phyloP scores from a whole-genome alignment of 2,113 vertebrate genomes.

The Zosterops hypoxanthus region DNA sequence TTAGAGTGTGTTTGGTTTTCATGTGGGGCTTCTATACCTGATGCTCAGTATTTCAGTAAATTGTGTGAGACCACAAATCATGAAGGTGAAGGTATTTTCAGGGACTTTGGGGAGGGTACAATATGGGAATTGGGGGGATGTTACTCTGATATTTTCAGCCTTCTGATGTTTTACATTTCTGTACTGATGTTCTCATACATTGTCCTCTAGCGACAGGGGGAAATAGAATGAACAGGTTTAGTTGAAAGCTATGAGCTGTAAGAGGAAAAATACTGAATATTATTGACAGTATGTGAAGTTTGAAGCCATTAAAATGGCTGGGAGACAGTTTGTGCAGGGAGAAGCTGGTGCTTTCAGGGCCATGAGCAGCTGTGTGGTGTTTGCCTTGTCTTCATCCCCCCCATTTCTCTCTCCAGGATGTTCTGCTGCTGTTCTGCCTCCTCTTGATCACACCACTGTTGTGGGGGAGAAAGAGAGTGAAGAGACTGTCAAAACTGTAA shows the following conservation, averaged over 20 bases:
- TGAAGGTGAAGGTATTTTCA: not conserved
- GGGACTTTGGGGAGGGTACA: not conserved
- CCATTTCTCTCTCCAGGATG: accelerated
- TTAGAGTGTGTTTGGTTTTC: not conserved
- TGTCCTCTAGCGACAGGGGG: no score
- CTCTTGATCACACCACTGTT: not conserved
- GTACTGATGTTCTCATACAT: no score
- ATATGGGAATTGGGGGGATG: accelerated
- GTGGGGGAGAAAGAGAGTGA: not conserved
- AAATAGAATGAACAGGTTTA: not conserved
- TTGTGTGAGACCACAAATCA: not conserved
- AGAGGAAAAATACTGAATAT: not conserved
- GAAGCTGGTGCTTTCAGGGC: not conserved
- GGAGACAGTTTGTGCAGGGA: not conserved
- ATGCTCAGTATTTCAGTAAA: not conserved
- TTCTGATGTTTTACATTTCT: no score
- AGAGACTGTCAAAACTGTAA: not conserved
- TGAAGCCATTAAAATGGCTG: not conserved
- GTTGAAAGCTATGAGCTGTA: not conserved
- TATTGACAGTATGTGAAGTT: not conserved
- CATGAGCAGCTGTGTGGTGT: not conserved
- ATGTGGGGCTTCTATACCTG: not conserved
- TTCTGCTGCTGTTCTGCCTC: not conserved
- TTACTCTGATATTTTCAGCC: no score
- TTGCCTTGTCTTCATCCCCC: not conserved